These are phyloP conservation scores for Cyrtonyx montezumae DNA, from an alignment of 2,113 vertebrate genomes.

Conservation along the genomic window DNA sequence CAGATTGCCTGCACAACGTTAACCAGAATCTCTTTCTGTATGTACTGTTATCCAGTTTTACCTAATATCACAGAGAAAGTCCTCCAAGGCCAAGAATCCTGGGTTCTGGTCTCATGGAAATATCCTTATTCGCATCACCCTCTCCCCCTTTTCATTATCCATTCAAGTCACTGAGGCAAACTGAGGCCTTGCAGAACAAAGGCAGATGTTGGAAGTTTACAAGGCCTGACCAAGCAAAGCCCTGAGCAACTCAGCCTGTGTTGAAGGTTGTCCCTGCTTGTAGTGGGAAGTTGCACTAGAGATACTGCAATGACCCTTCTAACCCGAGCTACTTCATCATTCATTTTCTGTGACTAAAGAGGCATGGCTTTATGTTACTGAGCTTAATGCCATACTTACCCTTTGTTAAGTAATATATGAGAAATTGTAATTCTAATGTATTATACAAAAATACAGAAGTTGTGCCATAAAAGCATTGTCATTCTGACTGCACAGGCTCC, in stretches of 20 bases:
- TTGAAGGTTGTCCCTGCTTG: background rate
- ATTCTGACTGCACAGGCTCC: background rate
- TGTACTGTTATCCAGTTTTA: background rate
- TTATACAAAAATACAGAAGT: background rate
- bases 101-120: slow-evolving; percentile 1
- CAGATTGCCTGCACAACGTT: background rate
- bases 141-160: background rate
- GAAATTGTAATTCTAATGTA: background rate
- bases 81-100: background rate
- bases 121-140: background rate
- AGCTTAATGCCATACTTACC: background rate
- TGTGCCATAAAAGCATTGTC: background rate
- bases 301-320: background rate
- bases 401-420: background rate
- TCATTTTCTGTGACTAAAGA: background rate
- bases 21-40: background rate
- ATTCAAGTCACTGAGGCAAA: background rate
- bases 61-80: background rate
- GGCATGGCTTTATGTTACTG: background rate
- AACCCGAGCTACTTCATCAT: background rate
- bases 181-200: background rate
- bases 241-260: background rate
- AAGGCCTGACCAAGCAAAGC: background rate
- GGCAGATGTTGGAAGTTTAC: background rate
- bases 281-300: background rate